Evolutionary conservation across 2,113 vertebrate genomes (phyloP).

Genomic region (Channa maculata): DNA sequence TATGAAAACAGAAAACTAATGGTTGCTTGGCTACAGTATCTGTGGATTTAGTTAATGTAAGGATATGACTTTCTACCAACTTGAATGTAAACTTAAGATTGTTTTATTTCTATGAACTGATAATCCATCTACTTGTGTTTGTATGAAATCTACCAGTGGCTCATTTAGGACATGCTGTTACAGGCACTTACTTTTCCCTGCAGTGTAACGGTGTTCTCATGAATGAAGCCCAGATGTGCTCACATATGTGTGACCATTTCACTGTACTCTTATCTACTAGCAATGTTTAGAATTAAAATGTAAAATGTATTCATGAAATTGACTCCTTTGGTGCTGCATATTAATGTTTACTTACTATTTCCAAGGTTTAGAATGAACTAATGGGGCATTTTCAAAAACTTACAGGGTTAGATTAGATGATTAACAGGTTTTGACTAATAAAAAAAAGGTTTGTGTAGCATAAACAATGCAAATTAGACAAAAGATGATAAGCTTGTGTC

Average conservation of each 20-base stretch:
- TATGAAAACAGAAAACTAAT: neutral
- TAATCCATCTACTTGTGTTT: constrained; percentile 44
- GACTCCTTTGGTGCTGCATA: neutral
- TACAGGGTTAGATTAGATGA: too few relatives aligned
- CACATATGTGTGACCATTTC: constrained; percentile 16
- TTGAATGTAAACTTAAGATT: neutral
- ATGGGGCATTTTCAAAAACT: too few relatives aligned
- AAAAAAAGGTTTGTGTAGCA: neutral
- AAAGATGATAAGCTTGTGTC: neutral
- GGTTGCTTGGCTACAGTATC: neutral
- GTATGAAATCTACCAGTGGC: constrained; percentile 20
- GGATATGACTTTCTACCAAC: neutral
- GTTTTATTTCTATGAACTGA: constrained; percentile 30
- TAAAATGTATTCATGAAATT: constrained; percentile 8
- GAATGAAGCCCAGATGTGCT: constrained; percentile 13
- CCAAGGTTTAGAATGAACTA: neutral
- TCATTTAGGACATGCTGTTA: constrained; percentile 9
- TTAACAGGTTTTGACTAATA: too few relatives aligned
- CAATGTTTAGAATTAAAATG: constrained; percentile 61
- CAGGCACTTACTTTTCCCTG: neutral
- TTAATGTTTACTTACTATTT: neutral
- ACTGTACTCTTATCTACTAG: constrained; percentile 35
- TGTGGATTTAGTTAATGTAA: neutral
- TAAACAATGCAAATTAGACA: neutral
- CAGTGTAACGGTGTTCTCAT: constrained; percentile 13